phyloP scores from a whole-genome alignment of 2,888 invertebrate genomes.

The Agrotis clavis region DNA sequence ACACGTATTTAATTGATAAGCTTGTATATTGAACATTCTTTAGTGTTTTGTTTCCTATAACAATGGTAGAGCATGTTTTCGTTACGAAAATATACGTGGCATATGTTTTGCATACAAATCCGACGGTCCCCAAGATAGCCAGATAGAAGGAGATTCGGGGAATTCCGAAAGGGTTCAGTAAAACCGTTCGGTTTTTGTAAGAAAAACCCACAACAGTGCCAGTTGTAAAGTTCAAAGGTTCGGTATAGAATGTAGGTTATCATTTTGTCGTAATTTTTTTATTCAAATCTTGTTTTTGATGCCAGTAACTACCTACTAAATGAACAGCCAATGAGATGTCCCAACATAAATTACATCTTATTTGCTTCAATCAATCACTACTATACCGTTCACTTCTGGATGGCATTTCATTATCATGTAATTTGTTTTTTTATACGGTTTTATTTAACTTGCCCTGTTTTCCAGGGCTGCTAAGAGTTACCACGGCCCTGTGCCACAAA shows the following conservation, averaged over 20 bases:
- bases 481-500: no score
- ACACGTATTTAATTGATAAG: slow-evolving; percentile 54
- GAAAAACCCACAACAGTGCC: not conserved
- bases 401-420: no score
- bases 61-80: slow-evolving; percentile 6
- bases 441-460: no score
- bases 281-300: no score
- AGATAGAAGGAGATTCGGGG: not conserved
- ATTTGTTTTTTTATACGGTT: no score
- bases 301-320: not conserved
- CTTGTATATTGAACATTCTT: slow-evolving; percentile 18
- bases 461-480: no score
- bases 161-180: not conserved
- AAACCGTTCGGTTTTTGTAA: slow-evolving; percentile 2
- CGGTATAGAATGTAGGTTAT: not conserved
- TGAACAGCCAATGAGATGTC: not conserved
- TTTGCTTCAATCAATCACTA: not conserved
- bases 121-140: not conserved
- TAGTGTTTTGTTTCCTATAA: slow-evolving; percentile 11
- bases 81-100: not conserved
- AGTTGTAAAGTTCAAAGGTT: not conserved
- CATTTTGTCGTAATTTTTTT: not conserved
- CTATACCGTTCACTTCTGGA: not conserved
- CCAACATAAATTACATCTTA: not conserved
- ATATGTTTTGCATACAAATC: not conserved